Evolutionary conservation across 2,888 invertebrate species (phyloP).

Genomic region (Lasioglossum zephyrum): DNA sequence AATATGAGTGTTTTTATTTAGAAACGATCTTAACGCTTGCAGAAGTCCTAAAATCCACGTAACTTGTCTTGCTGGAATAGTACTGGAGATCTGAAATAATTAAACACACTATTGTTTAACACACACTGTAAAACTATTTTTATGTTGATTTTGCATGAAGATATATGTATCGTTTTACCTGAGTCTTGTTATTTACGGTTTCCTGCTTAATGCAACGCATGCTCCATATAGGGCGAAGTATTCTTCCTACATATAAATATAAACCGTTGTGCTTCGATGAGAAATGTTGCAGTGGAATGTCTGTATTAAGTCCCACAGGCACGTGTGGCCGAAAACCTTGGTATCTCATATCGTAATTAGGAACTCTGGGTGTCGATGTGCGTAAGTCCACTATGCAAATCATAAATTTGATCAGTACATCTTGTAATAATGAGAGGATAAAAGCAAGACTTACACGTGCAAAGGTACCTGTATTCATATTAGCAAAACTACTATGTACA

Average conservation of each 20-base stretch:
- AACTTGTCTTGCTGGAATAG: conserved; percentile 77
- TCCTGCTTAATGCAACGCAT: conserved; percentile 89
- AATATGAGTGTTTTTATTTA: conserved; percentile 88
- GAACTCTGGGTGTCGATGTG: conserved; percentile 80
- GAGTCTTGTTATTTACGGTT: conserved; percentile 73
- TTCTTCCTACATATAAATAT: conserved; percentile 95
- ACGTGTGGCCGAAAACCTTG: conserved; percentile 69
- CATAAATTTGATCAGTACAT: conserved; percentile 10
- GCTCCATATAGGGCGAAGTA: conserved; percentile 96
- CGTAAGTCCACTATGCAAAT: conserved; percentile 72
- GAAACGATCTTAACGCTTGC: conserved; percentile 90
- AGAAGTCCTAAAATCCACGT: conserved; percentile 90
- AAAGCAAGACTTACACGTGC: neutral
- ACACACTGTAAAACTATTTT: too few relatives aligned
- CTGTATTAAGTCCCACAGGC: conserved; percentile 74
- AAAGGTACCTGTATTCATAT: conserved; percentile 67
- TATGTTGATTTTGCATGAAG: too few relatives aligned
- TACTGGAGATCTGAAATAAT: conserved; percentile 75
- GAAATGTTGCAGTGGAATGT: conserved; percentile 82
- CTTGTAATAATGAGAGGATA: neutral
- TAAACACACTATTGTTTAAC: neutral
- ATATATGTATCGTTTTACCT: conserved; percentile 57
- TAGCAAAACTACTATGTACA: conserved; percentile 70
- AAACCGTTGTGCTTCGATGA: conserved; percentile 97
- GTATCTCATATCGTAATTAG: conserved; percentile 71